These are phyloP conservation scores for Odocoileus hemionus DNA, from an alignment of 2,113 vertebrate genomes.

Conservation along the genomic window DNA sequence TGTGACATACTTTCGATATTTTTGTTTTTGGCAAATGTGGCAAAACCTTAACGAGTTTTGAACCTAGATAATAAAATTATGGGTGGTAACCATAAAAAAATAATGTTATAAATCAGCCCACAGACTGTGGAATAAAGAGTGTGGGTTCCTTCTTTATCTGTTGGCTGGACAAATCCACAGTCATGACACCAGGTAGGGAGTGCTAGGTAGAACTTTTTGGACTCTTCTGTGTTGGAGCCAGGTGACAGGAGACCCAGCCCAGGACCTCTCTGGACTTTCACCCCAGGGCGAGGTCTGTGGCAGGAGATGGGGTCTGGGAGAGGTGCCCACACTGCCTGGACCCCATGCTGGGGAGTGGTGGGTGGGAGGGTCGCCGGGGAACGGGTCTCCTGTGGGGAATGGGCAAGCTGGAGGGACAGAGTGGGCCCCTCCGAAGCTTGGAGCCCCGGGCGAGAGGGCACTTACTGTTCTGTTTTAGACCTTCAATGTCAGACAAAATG, in stretches of 20 bases:
- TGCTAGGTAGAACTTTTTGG: neutral
- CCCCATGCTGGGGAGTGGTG: neutral
- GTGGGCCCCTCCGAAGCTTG: neutral
- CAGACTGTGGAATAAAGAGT: neutral
- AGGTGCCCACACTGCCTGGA: neutral
- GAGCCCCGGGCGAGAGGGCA: no score
- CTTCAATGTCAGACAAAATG: neutral
- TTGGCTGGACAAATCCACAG: neutral
- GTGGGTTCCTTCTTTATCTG: neutral
- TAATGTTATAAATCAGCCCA: neutral
- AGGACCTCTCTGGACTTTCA: accelerated
- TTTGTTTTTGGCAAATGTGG: neutral
- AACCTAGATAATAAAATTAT: neutral
- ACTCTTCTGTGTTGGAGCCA: accelerated
- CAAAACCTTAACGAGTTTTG: neutral
- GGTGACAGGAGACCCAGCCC: neutral
- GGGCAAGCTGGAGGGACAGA: neutral
- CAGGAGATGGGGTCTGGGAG: neutral
- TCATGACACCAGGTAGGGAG: no score
- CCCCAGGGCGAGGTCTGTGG: accelerated
- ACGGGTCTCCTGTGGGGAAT: neutral
- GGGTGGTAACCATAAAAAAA: neutral
- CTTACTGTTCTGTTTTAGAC: neutral
- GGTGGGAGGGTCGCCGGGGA: neutral
- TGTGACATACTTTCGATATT: neutral